Evolutionary conservation across 2,888 invertebrate species (phyloP), one percentile per base, ranked within the genome.

Genomic region (Oxystoma pomonae): DNA sequence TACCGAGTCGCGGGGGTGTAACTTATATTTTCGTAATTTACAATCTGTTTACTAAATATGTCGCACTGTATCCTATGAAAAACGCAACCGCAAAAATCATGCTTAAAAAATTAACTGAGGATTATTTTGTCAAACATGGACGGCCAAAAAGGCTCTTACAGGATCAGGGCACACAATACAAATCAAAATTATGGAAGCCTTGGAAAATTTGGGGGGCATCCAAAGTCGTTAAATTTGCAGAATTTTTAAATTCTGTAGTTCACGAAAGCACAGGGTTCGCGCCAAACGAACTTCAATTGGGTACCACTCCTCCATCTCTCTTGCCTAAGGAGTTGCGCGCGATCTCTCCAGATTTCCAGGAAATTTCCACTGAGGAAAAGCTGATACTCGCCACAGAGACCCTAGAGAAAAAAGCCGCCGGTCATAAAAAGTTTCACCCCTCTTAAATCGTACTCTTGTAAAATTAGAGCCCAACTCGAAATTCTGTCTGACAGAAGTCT

Each of bases 1-100:
- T n/a, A 3, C 55, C 52, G 52, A 58, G 65, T 64, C 75, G 69
- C 12, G 69, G 60, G 68, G 74, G 74, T 66, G 77, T 75, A n/a
- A 74, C 74, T 62, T 74, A 67, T 65, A 76, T 72, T 67, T 75
- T 77, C 17, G 74, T 69, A 53, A 75, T 76, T 68, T 76, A 78
- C 60, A 74, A 66, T 53, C 71, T 67, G 2, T 59, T 63, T 22
- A 62, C 58, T 1, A 21, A 53, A 49, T 58, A 51, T 20, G 58
- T 58, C 1, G 49, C 50, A 12, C 21, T 62, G 18, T 62, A 62
- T 18, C 55, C 59, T n/a, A 3, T 62, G 19, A 62, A 59, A 22
- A 58, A 59, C 17, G 55, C 58, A 2, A 58, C 58, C n/a, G 50
- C 62, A 16, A 50, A 21, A 3, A 58, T 57, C 2, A 57, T 51